phyloP scores from a whole-genome alignment of 1,140 invertebrate genomes.

The Sminthurides bifidus region DNA sequence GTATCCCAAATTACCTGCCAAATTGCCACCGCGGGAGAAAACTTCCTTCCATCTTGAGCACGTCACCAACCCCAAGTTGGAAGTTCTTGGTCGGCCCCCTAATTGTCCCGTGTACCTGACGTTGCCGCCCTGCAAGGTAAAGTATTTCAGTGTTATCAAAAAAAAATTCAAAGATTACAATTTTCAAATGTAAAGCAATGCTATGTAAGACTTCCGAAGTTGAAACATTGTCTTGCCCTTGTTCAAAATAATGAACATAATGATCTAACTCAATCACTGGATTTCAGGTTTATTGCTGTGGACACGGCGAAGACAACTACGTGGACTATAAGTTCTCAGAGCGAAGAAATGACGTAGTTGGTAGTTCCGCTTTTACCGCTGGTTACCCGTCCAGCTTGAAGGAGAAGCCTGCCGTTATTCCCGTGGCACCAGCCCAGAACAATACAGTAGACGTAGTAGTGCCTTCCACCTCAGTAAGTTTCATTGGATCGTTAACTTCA shows the following conservation, averaged over 20 bases:
- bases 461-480: conserved; percentile 10
- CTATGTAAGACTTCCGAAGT: too few relatives aligned
- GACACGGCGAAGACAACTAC: too few relatives aligned
- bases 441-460: conserved; percentile 17
- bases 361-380: too few relatives aligned
- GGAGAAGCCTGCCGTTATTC: too few relatives aligned
- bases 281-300: conserved; percentile 26
- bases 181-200: too few relatives aligned
- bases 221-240: too few relatives aligned
- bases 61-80: background rate
- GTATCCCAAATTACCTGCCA: conserved; percentile 18
- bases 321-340: too few relatives aligned
- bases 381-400: too few relatives aligned
- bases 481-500: background rate
- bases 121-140: conserved; percentile 18
- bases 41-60: conserved; percentile 1
- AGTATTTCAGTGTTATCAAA: too few relatives aligned
- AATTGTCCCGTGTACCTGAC: conserved; percentile 22
- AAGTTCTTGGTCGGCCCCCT: conserved; percentile 15
- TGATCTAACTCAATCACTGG: background rate
- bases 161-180: too few relatives aligned
- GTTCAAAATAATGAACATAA: too few relatives aligned
- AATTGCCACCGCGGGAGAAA: conserved; percentile 11
- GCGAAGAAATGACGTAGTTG: too few relatives aligned
- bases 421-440: conserved; percentile 11